Evolutionary conservation across 1,140 invertebrate species (phyloP), one percentile per base, ranked within the genome.

Genomic region (Brachionus paranguensis): DNA sequence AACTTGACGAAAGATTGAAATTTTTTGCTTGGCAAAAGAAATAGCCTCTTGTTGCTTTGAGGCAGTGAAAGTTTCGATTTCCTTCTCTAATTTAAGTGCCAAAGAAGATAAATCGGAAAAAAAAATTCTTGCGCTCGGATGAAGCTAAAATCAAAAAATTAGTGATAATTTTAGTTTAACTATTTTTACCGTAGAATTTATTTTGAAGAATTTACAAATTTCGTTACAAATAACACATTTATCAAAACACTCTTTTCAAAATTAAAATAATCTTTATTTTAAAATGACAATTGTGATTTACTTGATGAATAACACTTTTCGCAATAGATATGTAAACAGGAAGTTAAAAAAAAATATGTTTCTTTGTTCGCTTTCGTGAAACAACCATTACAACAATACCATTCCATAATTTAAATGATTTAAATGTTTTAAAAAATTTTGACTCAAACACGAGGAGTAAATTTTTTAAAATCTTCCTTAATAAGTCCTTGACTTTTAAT

Each of bases 371-470:
- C 86, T 53, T 87, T 86, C 14, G 81, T 43, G 83, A 86, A 88
- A 84, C 87, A 88, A n/a, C 85, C 83, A 79, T 88, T 88, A 85
- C 87, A 88, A 78, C 87, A 86, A 78, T 87, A 68, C 87, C 87
- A 88, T 78, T 87, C 87, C 24, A 85, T 60, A 14, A 37, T 45
- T 10, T 10, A 7, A 7, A 43, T 33, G 14, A 33, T 45, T 20
- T 43, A 41, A 72, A 17, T 20, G 14, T 17, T n/a, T 10, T 12
- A 3, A 33, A 33, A 70, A 43, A 37, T 17, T 41, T 41, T 20
- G 8, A 43, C 5, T 43, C 17, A 4, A 43, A 47, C 68, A 41
- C 68, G 29, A 72, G 65, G 27, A 37, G 10, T 29, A 3, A 10
- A 70, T 41, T 33, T 4, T 24, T 24, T 70, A 14, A 33, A 70